phyloP scores from a whole-genome alignment of 2,113 vertebrate species.

The Fregetta grallaria region DNA sequence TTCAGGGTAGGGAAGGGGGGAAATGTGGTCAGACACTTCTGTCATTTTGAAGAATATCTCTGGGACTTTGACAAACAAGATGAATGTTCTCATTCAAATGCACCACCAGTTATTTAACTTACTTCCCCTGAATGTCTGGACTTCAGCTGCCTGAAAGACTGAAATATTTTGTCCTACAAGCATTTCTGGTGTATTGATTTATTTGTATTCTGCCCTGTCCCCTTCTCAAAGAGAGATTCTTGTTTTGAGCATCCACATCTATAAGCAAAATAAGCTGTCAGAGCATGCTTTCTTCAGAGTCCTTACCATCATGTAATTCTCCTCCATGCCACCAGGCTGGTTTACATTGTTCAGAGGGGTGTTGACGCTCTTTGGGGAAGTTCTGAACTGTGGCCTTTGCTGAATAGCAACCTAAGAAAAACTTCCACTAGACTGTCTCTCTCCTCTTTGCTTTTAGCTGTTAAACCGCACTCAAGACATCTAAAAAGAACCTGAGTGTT shows the following conservation, averaged over 20 bases:
- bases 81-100: conserved; percentile 73
- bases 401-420: not conserved
- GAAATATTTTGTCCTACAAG: conserved; percentile 53
- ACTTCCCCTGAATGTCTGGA: conserved; percentile 60
- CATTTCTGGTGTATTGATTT: conserved; percentile 46
- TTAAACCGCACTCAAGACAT: not conserved
- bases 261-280: not conserved
- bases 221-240: not conserved
- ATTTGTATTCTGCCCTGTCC: not conserved
- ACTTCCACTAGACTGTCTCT: not conserved
- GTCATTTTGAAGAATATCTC: conserved; percentile 65
- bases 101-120: conserved; percentile 56
- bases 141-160: conserved; percentile 5
- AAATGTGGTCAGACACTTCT: conserved; percentile 65
- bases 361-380: not conserved
- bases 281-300: not conserved
- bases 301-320: not conserved
- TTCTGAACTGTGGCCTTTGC: not conserved
- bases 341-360: not conserved
- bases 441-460: not conserved
- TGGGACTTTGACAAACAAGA: conserved; percentile 62
- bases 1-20: conserved; percentile 35
- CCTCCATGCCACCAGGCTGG: not conserved
- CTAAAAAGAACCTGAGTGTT: not conserved
- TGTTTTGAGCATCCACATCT: not conserved